Evolutionary conservation across 2,888 invertebrate genomes (phyloP).

Genomic region (Dromius quadrimaculatus): DNA sequence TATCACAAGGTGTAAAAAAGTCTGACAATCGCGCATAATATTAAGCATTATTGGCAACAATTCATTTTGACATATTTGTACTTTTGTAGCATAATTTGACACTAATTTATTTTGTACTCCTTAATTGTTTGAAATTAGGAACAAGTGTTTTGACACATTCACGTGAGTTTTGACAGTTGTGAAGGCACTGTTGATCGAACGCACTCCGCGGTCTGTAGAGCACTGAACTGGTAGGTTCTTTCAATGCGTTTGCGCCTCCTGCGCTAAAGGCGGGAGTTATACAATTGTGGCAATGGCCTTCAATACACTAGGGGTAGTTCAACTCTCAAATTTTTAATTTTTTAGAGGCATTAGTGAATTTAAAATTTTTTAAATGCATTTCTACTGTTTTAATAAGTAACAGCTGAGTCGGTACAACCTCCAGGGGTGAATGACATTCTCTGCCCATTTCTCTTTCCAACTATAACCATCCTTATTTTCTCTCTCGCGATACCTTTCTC

Average conservation of each 20-base stretch:
- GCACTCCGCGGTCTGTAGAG: conserved; percentile 17
- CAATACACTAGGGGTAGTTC: conserved; percentile 7
- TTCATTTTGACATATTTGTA: conserved; percentile 1
- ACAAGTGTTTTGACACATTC: not conserved
- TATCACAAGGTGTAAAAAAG: not conserved
- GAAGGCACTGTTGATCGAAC: conserved; percentile 26
- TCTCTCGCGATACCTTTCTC: conserved; percentile 35
- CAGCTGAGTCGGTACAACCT: conserved; percentile 63
- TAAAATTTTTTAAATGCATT: no score
- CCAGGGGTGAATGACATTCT: conserved; percentile 62
- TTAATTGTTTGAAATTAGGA: not conserved
- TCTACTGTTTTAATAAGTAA: conserved; percentile 54
- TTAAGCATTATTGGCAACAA: no score
- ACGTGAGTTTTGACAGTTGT: conserved; percentile 25
- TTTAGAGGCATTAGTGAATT: not conserved
- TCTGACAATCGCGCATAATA: not conserved
- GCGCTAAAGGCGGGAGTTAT: conserved; percentile 5
- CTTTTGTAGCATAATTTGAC: not conserved
- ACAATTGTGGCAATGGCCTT: conserved; percentile 35
- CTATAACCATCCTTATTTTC: not conserved
- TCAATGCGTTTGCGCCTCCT: not conserved
- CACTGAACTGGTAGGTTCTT: conserved; percentile 14
- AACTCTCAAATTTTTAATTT: not conserved
- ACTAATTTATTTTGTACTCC: not conserved
- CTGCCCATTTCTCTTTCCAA: not conserved